Percentiles rank a stretch among this genome's conserved stretches.
Conservation (phyloP, 2,113 vertebrate genomes). For the Amia ocellicauda region DNA sequence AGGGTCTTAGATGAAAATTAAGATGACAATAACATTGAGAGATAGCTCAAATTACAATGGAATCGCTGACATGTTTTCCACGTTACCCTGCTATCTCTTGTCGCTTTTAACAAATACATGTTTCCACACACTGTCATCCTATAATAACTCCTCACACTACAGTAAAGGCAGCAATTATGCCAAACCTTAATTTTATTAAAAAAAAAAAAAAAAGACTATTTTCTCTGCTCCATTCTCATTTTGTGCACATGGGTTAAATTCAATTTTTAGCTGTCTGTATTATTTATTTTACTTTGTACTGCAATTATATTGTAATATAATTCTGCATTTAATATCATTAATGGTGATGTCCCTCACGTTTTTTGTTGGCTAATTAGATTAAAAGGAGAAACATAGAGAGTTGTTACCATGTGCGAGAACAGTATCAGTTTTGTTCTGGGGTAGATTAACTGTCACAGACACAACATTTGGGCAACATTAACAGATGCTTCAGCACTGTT, state of each 20-base stretch:
- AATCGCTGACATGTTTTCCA: too few species aligned
- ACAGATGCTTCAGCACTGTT: not conserved
- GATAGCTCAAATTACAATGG: too few species aligned
- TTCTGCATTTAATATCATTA: not conserved
- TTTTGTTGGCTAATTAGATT: slow-evolving; percentile 2
- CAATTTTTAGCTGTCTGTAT: not conserved
- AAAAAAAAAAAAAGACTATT: not conserved
- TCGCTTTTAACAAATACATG: too few species aligned
- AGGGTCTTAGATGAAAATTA: too few species aligned
- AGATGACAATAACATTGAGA: too few species aligned
- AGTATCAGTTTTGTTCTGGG: not conserved
- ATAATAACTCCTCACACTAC: too few species aligned
- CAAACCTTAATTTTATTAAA: not conserved
- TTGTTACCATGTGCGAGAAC: not conserved
- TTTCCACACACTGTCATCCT: too few species aligned
- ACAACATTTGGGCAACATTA: not conserved
- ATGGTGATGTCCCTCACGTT: not conserved
- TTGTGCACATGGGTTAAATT: not conserved
- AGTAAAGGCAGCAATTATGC: not conserved
- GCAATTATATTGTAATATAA: not conserved
- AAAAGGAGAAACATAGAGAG: not conserved
- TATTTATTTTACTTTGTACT: not conserved
- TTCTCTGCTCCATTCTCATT: not conserved
- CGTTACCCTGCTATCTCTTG: too few species aligned
- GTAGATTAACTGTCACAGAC: not conserved